Conservation (phyloP, 2,797 vertebrate species). For the Tokudaia tokunoshimensis region DNA sequence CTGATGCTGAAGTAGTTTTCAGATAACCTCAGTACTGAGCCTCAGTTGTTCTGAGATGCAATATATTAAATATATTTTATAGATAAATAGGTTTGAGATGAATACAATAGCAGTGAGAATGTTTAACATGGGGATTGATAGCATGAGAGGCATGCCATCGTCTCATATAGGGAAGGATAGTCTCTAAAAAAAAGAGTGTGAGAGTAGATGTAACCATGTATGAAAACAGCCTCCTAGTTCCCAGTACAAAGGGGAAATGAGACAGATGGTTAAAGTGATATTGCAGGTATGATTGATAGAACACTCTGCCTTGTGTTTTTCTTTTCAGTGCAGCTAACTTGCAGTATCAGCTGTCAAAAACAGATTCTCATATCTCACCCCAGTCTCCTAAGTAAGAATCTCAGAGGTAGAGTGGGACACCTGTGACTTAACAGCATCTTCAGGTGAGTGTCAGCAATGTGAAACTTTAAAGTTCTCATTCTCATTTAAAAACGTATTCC, state of each 20-base stretch:
- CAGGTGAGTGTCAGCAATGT: not conserved
- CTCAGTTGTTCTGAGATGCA: not conserved
- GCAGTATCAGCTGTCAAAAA: not conserved
- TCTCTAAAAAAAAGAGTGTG: not conserved
- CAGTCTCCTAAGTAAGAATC: not conserved
- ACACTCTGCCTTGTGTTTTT: not conserved
- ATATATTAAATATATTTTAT: not conserved
- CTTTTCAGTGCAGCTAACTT: not conserved
- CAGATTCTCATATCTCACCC: not conserved
- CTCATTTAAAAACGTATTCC: not conserved
- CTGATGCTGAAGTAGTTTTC: not conserved
- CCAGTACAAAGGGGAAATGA: not conserved
- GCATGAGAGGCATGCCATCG: not conserved
- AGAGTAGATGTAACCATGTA: not conserved
- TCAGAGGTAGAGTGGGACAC: not conserved
- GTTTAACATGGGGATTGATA: not conserved
- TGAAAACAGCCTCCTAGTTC: not conserved
- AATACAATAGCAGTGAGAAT: not conserved
- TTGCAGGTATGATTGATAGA: not conserved
- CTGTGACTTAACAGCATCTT: not conserved
- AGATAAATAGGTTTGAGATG: not conserved
- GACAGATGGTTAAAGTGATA: not conserved
- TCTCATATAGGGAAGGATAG: not conserved
- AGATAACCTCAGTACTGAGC: not conserved
- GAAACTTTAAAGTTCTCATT: not conserved